Base-by-base conservation (phyloP, 2,797 vertebrate genomes). In the Vireo griseus region DNA sequence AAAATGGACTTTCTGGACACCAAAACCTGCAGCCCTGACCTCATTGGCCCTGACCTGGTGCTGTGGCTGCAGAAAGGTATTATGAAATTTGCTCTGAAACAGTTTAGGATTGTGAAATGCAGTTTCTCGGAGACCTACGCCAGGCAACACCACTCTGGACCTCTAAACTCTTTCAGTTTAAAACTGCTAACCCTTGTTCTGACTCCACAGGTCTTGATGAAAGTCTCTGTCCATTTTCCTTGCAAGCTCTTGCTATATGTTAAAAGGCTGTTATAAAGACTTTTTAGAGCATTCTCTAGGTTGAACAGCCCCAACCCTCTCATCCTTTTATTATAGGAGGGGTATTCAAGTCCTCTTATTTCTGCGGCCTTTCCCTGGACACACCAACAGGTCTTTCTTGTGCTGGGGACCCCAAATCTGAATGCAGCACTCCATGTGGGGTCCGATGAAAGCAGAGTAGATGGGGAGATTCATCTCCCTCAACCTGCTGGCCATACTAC, bases 1-100 rank as follows among this genome's bases (percentile, higher is more conserved):
- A 33, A 85, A 45, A 19, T 0, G 4, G 37, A 51, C 35, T 44
- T 4, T 1, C 5, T 0, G 0, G 54, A n/a, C 22, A 31, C 8
- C 28, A 75, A 59, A 67, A 37, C 22, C 22, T 44, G 39, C 16
- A 7, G 18, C n/a, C 52, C 22, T 18, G 12, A 37, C 11, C 15
- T 22, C 3, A 2, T 1, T 44, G 37, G 17, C n/a, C n/a, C 7
- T 67, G 39, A 12, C 18, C 51, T 37, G 15, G 12, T 28, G 28
- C 28, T 59, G 28, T 67, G 45, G n/a, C n/a, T 67, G 39, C 12
- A 51, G 45, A 51, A 85, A 59, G 7, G 16, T 67, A 5, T 28
- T 24, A 44, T 39, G 22, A 67, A 52, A 75, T 52, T 39, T 75
- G 13, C 15, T 59, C n/a, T 75, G 71, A 33, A 75, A 37, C 2